These are phyloP conservation scores for Schizotus pectinicornis DNA, from an alignment of 2,888 invertebrate species.

Conservation along the genomic window DNA sequence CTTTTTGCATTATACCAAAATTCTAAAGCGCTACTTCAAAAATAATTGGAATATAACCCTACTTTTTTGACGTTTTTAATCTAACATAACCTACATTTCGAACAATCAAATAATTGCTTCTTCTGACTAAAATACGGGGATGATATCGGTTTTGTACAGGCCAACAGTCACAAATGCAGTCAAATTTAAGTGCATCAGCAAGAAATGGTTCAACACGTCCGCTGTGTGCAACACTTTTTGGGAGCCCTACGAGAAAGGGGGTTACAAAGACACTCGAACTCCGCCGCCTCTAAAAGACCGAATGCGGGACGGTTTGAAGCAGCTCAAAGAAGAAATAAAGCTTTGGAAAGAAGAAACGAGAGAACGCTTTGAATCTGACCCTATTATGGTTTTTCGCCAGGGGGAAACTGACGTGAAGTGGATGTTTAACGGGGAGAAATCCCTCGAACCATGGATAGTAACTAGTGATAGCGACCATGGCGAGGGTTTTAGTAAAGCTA, in stretches of 20 bases:
- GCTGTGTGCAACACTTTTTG: constrained; percentile 57
- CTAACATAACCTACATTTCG: too few species aligned
- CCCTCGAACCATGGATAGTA: constrained; percentile 73
- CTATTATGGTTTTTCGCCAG: constrained; percentile 61
- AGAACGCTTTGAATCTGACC: constrained; percentile 69
- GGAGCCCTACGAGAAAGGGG: constrained; percentile 67
- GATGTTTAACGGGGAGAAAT: constrained; percentile 69
- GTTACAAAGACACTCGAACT: constrained; percentile 59
- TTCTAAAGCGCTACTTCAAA: too few species aligned
- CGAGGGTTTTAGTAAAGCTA: constrained; percentile 77
- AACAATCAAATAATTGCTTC: too few species aligned
- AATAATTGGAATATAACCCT: too few species aligned
- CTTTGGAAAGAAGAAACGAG: constrained; percentile 72
- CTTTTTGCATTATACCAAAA: too few species aligned
- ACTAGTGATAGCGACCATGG: constrained; percentile 82
- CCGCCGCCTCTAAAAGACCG: constrained; percentile 61
- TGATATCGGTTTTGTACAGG: too few species aligned
- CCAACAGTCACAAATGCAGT: too few species aligned
- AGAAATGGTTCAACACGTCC: constrained; percentile 43
- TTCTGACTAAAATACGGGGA: too few species aligned
- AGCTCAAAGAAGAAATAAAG: constrained; percentile 70
- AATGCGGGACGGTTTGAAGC: constrained; percentile 68
- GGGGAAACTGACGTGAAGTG: constrained; percentile 78
- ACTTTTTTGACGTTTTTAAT: too few species aligned
- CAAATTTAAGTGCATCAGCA: neutral